Base-by-base conservation (phyloP, 2,888 invertebrate genomes). In the Imbricaverruca yamaguchii region DNA sequence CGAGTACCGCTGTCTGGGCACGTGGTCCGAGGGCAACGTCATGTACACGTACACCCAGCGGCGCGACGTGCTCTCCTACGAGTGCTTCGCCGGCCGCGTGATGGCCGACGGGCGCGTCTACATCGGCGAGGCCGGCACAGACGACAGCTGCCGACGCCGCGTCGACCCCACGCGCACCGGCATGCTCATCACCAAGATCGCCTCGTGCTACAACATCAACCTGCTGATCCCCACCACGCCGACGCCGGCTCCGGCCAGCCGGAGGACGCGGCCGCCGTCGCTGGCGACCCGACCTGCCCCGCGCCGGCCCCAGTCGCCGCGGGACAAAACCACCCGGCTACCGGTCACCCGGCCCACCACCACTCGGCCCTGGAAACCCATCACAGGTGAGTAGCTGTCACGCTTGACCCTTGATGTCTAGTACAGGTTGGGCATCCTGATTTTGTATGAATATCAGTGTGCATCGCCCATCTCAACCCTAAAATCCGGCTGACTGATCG, bases 21-120 rank as follows among this genome's bases (percentile, higher is more conserved):
- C 92, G 84, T 92, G 92, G 91, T 88, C 89, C 83, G 91, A 92
- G 85, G 88, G 89, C 61, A 90, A 90, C 25, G 87, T 90, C 0
- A 88, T 91, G 82, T 92, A 91, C 85, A 91, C 91, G 0, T 91
- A 91, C 85, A 91, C 92, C 0, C 90, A 91, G 87, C 88, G 92
- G 83, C 89, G 89, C 82, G 92, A 92, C 84, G 88, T 90, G 80
- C 88, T 88, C 39, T 88, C 88, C 79, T 91, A 91, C 85, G 92
- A 92, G 86, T 92, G 92, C 85, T 92, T 92, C 85, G 91, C 91
- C 55, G 91, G 91, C 15, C 87, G 89, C 25, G 91, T 91, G 81
- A 88, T 90, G 21, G 88, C 89, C 39, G 89, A 90, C 65, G 89
- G 89, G 69, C 90, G 91, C 84, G 90, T 92, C 83, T 91, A 89